These are phyloP conservation scores for Polyommatus icarus DNA, from an alignment of 2,888 invertebrate species.

Conservation along the genomic window DNA sequence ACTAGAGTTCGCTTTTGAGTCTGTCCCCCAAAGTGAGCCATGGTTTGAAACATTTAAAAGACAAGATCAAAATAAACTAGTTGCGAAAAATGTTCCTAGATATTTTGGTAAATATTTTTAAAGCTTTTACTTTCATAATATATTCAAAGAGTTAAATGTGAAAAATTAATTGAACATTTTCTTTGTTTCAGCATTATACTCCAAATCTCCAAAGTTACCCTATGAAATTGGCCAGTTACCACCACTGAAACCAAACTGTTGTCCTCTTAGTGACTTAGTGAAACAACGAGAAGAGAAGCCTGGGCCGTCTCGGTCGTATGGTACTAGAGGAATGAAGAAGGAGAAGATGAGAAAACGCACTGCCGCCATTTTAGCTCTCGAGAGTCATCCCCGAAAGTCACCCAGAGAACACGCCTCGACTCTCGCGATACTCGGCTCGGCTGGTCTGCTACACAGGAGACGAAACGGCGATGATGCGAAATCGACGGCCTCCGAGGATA, in stretches of 20 bases:
- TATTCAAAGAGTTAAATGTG: no score
- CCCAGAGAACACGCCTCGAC: slow-evolving; percentile 94
- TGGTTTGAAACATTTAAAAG: slow-evolving; percentile 90
- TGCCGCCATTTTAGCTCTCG: slow-evolving; percentile 59
- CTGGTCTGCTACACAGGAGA: slow-evolving; percentile 80
- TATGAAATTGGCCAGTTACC: slow-evolving; percentile 86
- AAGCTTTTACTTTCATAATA: background rate
- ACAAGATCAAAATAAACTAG: slow-evolving; percentile 86
- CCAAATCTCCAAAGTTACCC: slow-evolving; percentile 85
- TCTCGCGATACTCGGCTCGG: slow-evolving; percentile 86
- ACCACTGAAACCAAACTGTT: slow-evolving; percentile 80
- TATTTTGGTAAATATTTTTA: slow-evolving; percentile 73
- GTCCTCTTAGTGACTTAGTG: slow-evolving; percentile 71
- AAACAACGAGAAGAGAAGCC: slow-evolving; percentile 65
- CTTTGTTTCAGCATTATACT: slow-evolving; percentile 73
- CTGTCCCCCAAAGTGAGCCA: slow-evolving; percentile 85
- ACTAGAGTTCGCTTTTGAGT: slow-evolving; percentile 87
- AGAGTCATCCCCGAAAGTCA: slow-evolving; percentile 87
- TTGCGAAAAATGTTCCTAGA: slow-evolving; percentile 80
- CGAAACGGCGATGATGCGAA: slow-evolving; percentile 68
- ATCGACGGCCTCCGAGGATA: slow-evolving; percentile 73
- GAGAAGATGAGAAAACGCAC: slow-evolving; percentile 61
- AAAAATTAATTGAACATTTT: background rate
- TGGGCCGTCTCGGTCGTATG: slow-evolving; percentile 65
- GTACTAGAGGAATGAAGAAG: slow-evolving; percentile 70